These are phyloP conservation scores for Pseudois nayaur DNA, from an alignment of 2,113 vertebrate species.

Conservation along the genomic window DNA sequence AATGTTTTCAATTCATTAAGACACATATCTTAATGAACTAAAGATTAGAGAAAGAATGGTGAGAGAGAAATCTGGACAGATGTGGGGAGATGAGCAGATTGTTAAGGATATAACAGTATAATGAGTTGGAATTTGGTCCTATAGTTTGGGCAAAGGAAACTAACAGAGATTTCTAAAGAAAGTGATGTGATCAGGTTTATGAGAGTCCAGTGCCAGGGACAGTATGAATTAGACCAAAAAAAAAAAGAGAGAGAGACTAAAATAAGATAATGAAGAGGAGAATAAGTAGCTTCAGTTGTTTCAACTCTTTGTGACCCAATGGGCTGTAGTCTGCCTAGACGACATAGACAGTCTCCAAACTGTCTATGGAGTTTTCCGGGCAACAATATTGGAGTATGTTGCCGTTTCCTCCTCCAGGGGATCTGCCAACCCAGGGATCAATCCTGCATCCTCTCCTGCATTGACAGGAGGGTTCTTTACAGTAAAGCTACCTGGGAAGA, in stretches of 20 bases:
- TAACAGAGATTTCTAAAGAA: neutral
- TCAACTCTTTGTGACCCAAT: neutral
- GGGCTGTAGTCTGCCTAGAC: neutral
- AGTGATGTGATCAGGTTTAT: neutral
- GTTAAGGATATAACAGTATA: neutral
- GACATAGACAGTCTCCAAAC: neutral
- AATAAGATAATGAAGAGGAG: neutral
- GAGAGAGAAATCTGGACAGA: neutral
- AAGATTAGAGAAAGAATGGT: neutral
- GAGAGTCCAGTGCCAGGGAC: neutral
- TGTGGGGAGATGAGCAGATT: neutral
- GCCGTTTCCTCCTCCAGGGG: neutral
- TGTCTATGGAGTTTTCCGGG: neutral
- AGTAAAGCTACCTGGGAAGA: neutral
- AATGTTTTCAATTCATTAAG: neutral
- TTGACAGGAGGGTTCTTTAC: neutral
- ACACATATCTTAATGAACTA: neutral
- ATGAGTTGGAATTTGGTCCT: neutral
- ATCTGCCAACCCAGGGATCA: neutral
- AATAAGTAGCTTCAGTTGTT: neutral
- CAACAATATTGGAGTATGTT: neutral
- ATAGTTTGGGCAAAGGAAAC: neutral
- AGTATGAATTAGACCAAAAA: neutral
- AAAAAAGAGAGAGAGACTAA: neutral
- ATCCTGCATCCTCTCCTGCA: neutral